Evolutionary conservation across 2,888 invertebrate species (phyloP), one percentile per base, ranked within the genome.

Genomic region (Agrotis exclamationis): DNA sequence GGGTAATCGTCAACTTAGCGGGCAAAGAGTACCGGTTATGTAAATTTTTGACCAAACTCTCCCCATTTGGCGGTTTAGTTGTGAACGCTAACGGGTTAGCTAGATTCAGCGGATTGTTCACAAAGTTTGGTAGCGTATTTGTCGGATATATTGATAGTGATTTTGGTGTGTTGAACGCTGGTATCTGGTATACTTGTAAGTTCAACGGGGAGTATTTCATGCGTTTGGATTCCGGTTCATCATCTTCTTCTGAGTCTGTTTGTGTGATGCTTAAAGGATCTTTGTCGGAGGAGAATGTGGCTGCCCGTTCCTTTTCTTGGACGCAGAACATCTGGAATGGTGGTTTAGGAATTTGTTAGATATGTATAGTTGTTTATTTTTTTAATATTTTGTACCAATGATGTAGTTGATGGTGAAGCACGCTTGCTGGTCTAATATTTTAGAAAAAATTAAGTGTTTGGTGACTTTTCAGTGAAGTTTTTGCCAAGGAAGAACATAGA

Each of bases 101-200:
- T 74, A 96, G 76, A 65, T 96, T 96, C 11, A 96, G 74, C 0
- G 96, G 96, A 48, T 96, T 96, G 59, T 95, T 95, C 0, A 96
- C 95, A 70, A 95, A 95, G 67, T 95, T 95, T 0, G 96, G 96
- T 22, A 96, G 69, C 0, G 89, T 85, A 0, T 90, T 80, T 0
- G 92, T 83, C 0, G 95, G 94, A 51, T 90, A 95, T 82, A 95
- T 95, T 6, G 93, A 92, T 0, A 95, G 70, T 0, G 93, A 91
- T 54, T 92, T 94, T 0, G 94, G 93, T 24, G 93, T 90, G 72
- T 90, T 94, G 79, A 91, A 96, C 0, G 95, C 91, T 0, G 96
- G 95, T 83, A 96, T 95, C 76, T 96, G 93, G 80, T 94, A 95
- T 0, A 96, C 95, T 93, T 96, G 93, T 0, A 96, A 87, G 85